A percentile compares a stretch with the other conserved stretches of the same genome.
Conservation (phyloP, 2,113 vertebrate genomes). For the Garra rufa region DNA sequence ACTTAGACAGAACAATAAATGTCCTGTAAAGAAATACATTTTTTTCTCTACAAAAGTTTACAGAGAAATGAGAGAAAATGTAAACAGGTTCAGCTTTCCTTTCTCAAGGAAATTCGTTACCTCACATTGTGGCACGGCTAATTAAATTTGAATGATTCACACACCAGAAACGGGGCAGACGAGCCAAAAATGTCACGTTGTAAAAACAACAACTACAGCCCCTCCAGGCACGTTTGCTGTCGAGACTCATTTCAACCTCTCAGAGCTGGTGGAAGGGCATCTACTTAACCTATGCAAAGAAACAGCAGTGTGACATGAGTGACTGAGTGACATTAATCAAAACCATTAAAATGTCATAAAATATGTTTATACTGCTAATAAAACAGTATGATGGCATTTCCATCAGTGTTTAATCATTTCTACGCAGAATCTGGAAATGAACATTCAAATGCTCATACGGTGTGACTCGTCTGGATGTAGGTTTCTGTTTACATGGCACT, state of each 20-base stretch:
- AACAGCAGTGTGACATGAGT: neutral
- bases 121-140: neutral
- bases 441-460: neutral
- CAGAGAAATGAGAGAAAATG: neutral
- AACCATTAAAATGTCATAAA: neutral
- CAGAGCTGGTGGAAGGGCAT: neutral
- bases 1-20: neutral
- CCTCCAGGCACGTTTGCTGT: neutral
- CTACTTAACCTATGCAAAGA: neutral
- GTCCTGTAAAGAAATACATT: neutral
- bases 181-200: conserved; percentile 13
- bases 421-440: neutral
- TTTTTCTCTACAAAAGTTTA: neutral
- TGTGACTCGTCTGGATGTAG: neutral
- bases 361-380: neutral
- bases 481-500: neutral
- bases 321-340: neutral
- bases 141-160: conserved; percentile 12
- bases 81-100: conserved; percentile 16
- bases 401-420: neutral
- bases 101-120: conserved; percentile 13
- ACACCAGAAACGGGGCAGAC: conserved; percentile 10
- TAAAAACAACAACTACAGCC: conserved; percentile 19
- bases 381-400: neutral
- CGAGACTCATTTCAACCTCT: neutral